These are phyloP conservation scores for Rhinopomastus cyanomelas DNA, from an alignment of 2,113 vertebrate species.

Conservation along the genomic window DNA sequence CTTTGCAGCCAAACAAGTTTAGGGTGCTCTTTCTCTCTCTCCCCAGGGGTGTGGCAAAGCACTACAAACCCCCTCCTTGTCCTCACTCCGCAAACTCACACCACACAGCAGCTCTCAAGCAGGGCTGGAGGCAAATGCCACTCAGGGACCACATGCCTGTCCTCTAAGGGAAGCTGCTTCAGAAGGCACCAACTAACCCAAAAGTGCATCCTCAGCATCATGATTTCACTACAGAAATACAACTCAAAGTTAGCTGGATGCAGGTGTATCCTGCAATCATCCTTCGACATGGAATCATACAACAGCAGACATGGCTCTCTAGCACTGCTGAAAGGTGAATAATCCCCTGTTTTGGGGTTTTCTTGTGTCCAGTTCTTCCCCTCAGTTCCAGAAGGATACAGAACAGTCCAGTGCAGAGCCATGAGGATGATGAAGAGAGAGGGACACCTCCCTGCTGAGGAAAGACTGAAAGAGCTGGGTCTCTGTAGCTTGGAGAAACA, in stretches of 20 bases:
- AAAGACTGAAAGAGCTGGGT: too few species aligned
- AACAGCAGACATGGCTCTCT: background rate
- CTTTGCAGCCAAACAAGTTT: background rate
- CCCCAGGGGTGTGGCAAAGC: background rate
- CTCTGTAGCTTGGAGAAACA: too few species aligned
- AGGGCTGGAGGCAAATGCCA: background rate
- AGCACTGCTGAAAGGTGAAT: background rate
- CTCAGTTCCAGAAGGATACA: too few species aligned
- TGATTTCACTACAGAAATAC: background rate
- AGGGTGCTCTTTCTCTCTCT: background rate
- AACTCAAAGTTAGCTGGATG: background rate
- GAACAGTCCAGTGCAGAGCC: too few species aligned
- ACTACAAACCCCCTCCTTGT: background rate
- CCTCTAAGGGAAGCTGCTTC: background rate
- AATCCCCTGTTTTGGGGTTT: background rate
- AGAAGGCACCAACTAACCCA: background rate
- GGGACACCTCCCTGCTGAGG: too few species aligned
- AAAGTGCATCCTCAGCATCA: background rate
- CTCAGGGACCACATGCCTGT: background rate
- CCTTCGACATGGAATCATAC: background rate
- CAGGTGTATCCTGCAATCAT: background rate
- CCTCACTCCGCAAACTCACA: background rate
- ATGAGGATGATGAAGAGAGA: too few species aligned
- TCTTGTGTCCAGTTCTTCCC: too few species aligned
- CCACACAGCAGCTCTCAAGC: fast-evolving